Percentiles rank a stretch among this genome's conserved stretches.
Evolutionary conservation across 2,797 vertebrate species (phyloP).

Genomic region (Gastrophryne carolinensis): DNA sequence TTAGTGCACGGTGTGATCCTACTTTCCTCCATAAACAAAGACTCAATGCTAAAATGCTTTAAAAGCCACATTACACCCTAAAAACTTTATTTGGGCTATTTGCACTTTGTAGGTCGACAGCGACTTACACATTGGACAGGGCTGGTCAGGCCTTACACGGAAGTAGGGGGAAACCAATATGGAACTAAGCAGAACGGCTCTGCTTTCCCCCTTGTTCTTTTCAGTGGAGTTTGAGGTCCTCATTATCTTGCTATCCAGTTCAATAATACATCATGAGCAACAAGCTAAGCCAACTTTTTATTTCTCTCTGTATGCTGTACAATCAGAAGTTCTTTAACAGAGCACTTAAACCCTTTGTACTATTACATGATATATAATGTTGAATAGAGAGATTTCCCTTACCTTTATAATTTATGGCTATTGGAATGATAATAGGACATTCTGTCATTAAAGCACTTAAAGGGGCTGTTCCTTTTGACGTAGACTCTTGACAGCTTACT

Average conservation of each 20-base stretch:
- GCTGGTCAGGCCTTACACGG: constrained; percentile 31
- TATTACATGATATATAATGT: constrained; percentile 59
- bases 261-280: constrained; percentile 51
- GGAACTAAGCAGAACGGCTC: constrained; percentile 55
- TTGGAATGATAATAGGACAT: neutral
- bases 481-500: no score
- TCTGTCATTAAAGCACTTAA: constrained; percentile 49
- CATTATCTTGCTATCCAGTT: constrained; percentile 56
- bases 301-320: constrained; percentile 13
- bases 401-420: neutral
- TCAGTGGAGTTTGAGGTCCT: constrained; percentile 54
- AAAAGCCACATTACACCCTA: constrained; percentile 37
- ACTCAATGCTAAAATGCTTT: constrained; percentile 47
- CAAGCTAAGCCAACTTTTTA: constrained; percentile 71
- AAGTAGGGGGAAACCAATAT: constrained; percentile 55
- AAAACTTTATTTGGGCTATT: constrained; percentile 46
- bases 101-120: constrained; percentile 53
- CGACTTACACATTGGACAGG: constrained; percentile 50
- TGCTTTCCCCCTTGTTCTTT: constrained; percentile 57
- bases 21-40: constrained; percentile 24
- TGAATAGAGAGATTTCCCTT: constrained; percentile 37
- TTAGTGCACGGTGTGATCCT: neutral
- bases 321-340: constrained; percentile 57
- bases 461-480: constrained; percentile 38
- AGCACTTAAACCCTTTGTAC: constrained; percentile 61